Evolutionary conservation across 2,113 vertebrate genomes (phyloP).

Genomic region (Procapra przewalskii): DNA sequence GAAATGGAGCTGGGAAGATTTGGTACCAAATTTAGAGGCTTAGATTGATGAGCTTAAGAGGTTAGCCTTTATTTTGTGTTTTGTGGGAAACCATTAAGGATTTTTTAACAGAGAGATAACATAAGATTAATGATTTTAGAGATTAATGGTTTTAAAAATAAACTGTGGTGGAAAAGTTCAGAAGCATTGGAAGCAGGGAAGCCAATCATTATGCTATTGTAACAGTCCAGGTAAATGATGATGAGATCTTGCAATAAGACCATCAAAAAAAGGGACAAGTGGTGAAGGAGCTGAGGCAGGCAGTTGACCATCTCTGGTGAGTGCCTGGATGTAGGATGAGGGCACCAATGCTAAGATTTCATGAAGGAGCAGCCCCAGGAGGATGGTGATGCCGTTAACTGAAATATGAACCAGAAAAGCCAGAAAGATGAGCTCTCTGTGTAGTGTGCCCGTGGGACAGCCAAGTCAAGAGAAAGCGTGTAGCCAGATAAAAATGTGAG

Average conservation of each 20-base stretch:
- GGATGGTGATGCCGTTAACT: not conserved
- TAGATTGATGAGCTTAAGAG: not conserved
- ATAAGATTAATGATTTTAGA: not conserved
- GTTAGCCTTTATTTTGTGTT: not conserved
- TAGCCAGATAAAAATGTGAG: not conserved
- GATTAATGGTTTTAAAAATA: not conserved
- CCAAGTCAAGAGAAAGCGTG: not conserved
- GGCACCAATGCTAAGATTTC: not conserved
- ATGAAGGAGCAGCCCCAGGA: not conserved
- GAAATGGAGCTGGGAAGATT: not conserved
- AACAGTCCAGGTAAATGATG: not conserved
- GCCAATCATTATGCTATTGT: not conserved
- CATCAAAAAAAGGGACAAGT: not conserved
- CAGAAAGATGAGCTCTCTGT: not conserved
- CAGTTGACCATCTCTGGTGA: not conserved
- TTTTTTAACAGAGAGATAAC: conserved; percentile 12
- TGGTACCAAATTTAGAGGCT: not conserved
- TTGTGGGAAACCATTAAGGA: not conserved
- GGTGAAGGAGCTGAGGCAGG: not conserved
- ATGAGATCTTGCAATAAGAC: not conserved
- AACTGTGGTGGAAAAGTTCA: not conserved
- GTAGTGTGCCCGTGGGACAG: not conserved
- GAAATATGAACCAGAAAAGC: not conserved
- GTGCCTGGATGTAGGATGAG: not conserved
- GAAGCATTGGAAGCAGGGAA: not conserved